Conservation (phyloP, 1,140 invertebrate species). For the Nasonia vitripennis region DNA sequence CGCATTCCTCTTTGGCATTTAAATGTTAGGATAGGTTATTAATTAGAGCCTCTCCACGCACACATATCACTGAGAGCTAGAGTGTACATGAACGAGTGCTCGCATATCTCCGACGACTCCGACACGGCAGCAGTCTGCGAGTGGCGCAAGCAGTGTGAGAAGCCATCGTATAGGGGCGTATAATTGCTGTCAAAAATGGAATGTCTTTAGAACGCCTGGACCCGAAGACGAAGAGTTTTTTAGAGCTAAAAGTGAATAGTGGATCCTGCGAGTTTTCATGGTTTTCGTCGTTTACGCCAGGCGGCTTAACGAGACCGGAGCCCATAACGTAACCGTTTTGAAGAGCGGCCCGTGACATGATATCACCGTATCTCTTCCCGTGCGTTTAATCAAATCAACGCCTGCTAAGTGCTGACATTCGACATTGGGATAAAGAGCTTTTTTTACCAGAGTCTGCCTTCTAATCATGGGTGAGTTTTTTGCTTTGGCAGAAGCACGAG, state of each 20-base stretch:
- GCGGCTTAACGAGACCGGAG: background rate
- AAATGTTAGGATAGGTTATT: slow-evolving; percentile 18
- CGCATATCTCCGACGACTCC: background rate
- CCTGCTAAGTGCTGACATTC: slow-evolving; percentile 6
- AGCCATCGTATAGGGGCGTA: slow-evolving; percentile 30
- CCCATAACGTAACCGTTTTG: background rate
- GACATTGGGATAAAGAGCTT: background rate
- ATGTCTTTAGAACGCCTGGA: slow-evolving; percentile 10
- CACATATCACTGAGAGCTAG: too few relatives aligned
- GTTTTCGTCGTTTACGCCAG: background rate
- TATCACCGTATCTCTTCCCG: slow-evolving; percentile 21
- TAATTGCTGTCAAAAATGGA: slow-evolving; percentile 48
- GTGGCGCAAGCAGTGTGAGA: background rate
- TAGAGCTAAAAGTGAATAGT: background rate
- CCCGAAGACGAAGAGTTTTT: background rate
- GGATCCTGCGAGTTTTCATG: background rate
- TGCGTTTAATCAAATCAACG: slow-evolving; percentile 30
- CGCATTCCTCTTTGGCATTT: slow-evolving; percentile 5
- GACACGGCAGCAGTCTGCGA: background rate
- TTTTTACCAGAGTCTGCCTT: background rate
- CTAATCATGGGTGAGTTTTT: slow-evolving; percentile 42
- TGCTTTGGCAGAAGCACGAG: background rate
- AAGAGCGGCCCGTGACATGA: slow-evolving; percentile 27
- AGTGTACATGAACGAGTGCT: too few relatives aligned
- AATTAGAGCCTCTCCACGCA: slow-evolving; percentile 5